Base-by-base conservation (phyloP, 2,888 invertebrate species). In the Papilio protenor region DNA sequence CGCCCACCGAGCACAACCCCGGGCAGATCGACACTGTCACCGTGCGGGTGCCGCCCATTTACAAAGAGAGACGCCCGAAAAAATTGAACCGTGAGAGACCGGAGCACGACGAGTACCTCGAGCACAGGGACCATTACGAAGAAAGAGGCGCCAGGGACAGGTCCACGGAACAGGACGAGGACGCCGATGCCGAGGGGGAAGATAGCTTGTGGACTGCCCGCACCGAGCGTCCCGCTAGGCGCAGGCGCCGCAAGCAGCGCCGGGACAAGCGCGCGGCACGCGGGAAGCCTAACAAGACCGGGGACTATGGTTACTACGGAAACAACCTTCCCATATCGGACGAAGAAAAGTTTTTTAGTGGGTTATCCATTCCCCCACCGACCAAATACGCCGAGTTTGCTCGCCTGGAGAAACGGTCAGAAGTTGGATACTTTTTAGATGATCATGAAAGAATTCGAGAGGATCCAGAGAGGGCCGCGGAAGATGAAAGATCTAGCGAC, bases 11-110 rank as follows among this genome's bases (percentile, higher is more conserved):
- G 79, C 93, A 94, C 40, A 91, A 95, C 76, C 95, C 95, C 0
- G 91, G 91, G 27, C 91, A 94, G 82, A 95, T 95, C 47, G 95
- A 95, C 80, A 95, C 94, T 1, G 92, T 95, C 8, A 94, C 95
- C 0, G 95, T 95, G 23, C 88, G 94, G 64, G 94, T 95, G 70
- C 95, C 95, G 1, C 95, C 95, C 1, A 95, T 95, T 76, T 94
- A 94, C 83, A 89, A 86, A 79, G 94, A 92, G 79, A 93, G 92
- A 79, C 90, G 89, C 8, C 95, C 95, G 16, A 92, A 89, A 73
- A 94, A 95, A 81, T 85, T 93, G 18, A 91, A 95, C 78, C 90
- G 94, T 1, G 90, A 86, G 21, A 84, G 84, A 27, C 89, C 86
- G 1, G 85, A 87, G 66, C 76, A 78, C 66, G 79, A 88, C 2